phyloP scores from a whole-genome alignment of 2,113 vertebrate genomes.

The Anolis carolinensis region DNA sequence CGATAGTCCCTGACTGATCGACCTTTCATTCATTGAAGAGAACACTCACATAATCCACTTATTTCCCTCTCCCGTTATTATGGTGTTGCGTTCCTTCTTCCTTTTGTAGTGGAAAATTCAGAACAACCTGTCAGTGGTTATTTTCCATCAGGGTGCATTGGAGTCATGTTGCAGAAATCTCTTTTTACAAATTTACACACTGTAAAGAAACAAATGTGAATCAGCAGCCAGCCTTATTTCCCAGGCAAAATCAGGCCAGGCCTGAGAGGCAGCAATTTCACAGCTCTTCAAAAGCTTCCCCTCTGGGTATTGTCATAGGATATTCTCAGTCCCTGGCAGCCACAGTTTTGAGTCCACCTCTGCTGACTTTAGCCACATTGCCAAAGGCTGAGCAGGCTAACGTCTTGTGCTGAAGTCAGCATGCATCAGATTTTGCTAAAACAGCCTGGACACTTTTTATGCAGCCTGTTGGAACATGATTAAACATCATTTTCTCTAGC shows the following conservation, averaged over 20 bases:
- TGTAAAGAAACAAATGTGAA: slow-evolving; percentile 6
- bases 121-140: neutral
- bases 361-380: neutral
- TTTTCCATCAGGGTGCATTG: neutral
- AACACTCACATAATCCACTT: neutral
- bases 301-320: neutral
- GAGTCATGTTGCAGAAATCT: neutral
- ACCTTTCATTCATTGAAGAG: neutral
- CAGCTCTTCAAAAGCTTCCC: slow-evolving; percentile 16
- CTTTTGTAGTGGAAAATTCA: neutral
- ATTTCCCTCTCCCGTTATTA: neutral
- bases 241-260: slow-evolving; percentile 7
- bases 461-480: neutral
- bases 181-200: neutral
- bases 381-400: neutral
- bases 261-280: slow-evolving; percentile 1
- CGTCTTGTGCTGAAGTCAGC: neutral
- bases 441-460: neutral
- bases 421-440: neutral
- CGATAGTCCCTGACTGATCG: neutral
- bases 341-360: neutral
- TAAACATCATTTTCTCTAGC: neutral
- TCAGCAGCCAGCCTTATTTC: slow-evolving; percentile 3
- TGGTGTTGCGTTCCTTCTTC: neutral
- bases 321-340: slow-evolving; percentile 2